Evolutionary conservation across 2,888 invertebrate genomes (phyloP).

Genomic region (Trichacis sp.): DNA sequence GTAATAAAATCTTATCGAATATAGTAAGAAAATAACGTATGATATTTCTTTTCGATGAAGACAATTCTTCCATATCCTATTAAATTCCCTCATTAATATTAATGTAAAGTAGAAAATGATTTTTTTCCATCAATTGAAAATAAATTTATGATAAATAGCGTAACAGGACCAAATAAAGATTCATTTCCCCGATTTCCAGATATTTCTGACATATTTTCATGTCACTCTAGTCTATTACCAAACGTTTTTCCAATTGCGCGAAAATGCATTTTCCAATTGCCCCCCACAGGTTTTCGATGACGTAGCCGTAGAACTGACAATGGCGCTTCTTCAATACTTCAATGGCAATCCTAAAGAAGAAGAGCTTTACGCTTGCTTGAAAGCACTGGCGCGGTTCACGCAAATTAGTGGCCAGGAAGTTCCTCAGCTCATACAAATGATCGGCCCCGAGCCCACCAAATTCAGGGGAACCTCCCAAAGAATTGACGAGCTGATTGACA

Average conservation of each 20-base stretch:
- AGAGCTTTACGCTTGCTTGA: slow-evolving; percentile 82
- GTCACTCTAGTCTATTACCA: too few relatives aligned
- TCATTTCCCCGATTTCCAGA: too few relatives aligned
- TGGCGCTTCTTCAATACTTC: slow-evolving; percentile 92
- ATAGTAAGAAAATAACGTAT: too few relatives aligned
- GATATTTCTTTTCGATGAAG: too few relatives aligned
- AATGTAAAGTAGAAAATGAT: too few relatives aligned
- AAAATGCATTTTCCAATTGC: slow-evolving; percentile 6
- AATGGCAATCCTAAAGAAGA: slow-evolving; percentile 84
- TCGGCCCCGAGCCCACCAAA: slow-evolving; percentile 87
- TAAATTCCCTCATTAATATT: too few relatives aligned
- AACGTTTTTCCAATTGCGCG: neutral
- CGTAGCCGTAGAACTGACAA: slow-evolving; percentile 89
- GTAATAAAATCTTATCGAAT: too few relatives aligned
- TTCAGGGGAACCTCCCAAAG: slow-evolving; percentile 85
- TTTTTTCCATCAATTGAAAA: too few relatives aligned
- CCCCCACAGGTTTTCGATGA: slow-evolving; percentile 89
- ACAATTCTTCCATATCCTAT: too few relatives aligned
- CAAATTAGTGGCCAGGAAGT: slow-evolving; percentile 85
- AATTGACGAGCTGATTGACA: slow-evolving; percentile 84
- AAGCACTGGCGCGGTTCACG: slow-evolving; percentile 80
- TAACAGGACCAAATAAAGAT: too few relatives aligned
- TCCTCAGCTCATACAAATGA: slow-evolving; percentile 89
- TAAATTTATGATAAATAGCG: too few relatives aligned
- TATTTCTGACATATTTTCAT: too few relatives aligned